Evolutionary conservation across 2,888 invertebrate genomes (phyloP).

Genomic region (Ennomos erosarius): DNA sequence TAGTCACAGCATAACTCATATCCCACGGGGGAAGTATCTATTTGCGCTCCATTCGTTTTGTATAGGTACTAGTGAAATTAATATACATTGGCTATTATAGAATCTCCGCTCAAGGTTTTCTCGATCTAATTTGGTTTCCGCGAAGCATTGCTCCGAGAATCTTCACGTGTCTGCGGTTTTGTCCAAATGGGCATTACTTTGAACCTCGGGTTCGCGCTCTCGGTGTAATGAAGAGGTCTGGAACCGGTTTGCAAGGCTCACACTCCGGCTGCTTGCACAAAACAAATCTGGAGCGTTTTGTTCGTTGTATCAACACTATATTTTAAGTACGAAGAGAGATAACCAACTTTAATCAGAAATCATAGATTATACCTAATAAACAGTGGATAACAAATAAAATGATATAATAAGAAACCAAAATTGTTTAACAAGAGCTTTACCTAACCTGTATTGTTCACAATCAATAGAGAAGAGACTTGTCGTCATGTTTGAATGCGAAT

Average conservation of each 20-base stretch:
- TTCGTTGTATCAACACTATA: neutral
- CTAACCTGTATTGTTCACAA: no score
- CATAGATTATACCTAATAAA: no score
- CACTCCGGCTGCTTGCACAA: constrained; percentile 10
- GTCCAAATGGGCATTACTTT: constrained; percentile 36
- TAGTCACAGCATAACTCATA: neutral
- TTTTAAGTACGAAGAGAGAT: no score
- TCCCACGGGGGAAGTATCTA: no score
- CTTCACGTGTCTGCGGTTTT: constrained; percentile 36
- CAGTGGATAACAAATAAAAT: no score
- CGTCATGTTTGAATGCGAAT: neutral
- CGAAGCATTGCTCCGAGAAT: constrained; percentile 10
- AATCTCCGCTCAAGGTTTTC: constrained; percentile 26
- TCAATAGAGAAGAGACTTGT: no score
- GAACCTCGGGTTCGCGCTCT: constrained; percentile 34
- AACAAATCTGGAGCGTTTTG: constrained; percentile 23
- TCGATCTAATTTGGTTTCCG: constrained; percentile 27
- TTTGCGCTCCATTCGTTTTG: constrained; percentile 1
- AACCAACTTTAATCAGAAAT: no score
- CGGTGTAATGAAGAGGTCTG: constrained; percentile 62
- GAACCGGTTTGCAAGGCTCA: constrained; percentile 64
- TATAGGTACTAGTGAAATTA: neutral
- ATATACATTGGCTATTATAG: constrained; percentile 12
- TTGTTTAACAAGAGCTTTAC: no score
- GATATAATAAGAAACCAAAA: no score